These are phyloP conservation scores for Cyprinella venusta DNA, from an alignment of 2,797 vertebrate species.

Conservation along the genomic window DNA sequence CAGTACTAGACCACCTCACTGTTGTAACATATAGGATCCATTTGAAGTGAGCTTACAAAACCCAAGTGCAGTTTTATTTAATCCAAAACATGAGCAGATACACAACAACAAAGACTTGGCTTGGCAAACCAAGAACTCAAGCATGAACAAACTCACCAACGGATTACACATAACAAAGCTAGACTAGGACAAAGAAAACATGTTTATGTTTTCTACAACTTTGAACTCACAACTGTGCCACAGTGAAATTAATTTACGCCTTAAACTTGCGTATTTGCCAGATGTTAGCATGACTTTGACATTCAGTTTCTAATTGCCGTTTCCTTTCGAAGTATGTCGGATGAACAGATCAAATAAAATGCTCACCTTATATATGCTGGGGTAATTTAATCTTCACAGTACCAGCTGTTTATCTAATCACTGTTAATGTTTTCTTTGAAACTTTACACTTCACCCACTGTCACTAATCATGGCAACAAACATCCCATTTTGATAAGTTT, in stretches of 20 bases:
- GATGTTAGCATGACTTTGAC: conserved; percentile 64
- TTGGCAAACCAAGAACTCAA: too few species aligned
- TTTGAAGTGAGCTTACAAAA: too few species aligned
- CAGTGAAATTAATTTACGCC: neutral
- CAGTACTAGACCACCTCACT: neutral
- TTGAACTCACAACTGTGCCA: conserved; percentile 10
- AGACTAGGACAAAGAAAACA: too few species aligned
- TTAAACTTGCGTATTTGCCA: conserved; percentile 58
- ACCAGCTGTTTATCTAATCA: conserved; percentile 63
- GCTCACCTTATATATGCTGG: conserved; percentile 60
- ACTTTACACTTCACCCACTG: neutral
- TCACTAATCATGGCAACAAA: neutral
- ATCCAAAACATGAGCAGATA: too few species aligned
- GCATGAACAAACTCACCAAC: too few species aligned
- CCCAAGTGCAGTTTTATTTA: too few species aligned
- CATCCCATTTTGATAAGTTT: neutral
- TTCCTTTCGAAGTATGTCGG: conserved; percentile 66
- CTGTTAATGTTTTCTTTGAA: conserved; percentile 17
- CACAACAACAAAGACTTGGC: too few species aligned
- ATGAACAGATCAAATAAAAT: conserved; percentile 56
- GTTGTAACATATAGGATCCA: too few species aligned
- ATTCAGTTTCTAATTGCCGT: conserved; percentile 62
- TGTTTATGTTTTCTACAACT: neutral
- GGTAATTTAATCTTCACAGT: conserved; percentile 65
- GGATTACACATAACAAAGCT: too few species aligned